These are phyloP conservation scores for Leucophenga maculata DNA, from an alignment of 2,888 invertebrate genomes.

Conservation along the genomic window DNA sequence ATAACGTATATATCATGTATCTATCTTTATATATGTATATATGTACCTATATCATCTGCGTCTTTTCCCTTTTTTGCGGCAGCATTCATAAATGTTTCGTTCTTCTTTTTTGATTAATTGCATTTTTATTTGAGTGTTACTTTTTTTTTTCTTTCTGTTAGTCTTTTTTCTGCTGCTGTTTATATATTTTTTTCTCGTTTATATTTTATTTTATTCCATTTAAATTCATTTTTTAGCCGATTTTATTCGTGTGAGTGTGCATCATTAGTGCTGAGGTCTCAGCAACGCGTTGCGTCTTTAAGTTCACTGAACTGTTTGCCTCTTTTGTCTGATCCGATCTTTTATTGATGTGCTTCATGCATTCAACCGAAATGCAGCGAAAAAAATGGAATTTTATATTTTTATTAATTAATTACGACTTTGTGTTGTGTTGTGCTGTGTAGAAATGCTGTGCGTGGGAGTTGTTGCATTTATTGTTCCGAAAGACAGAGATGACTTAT, in stretches of 20 bases:
- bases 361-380: not conserved
- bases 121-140: conserved; percentile 46
- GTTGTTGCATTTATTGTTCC: no score
- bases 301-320: conserved; percentile 15
- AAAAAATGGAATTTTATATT: not conserved
- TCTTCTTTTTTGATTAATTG: conserved; percentile 50
- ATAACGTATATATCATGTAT: not conserved
- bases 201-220: conserved; percentile 16
- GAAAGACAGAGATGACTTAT: no score
- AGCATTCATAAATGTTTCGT: conserved; percentile 23
- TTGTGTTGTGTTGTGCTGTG: no score
- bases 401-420: conserved; percentile 10
- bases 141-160: not conserved
- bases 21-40: not conserved
- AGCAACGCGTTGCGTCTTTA: not conserved
- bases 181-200: not conserved
- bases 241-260: conserved; percentile 1
- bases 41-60: not conserved
- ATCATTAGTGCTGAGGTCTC: conserved; percentile 4
- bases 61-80: not conserved
- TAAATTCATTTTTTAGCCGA: conserved; percentile 19
- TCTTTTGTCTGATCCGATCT: conserved; percentile 2
- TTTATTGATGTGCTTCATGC: not conserved
- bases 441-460: no score
- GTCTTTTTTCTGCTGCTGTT: not conserved